Base-by-base conservation (phyloP, 2,797 vertebrate species). In the Gymnocypris eckloni region DNA sequence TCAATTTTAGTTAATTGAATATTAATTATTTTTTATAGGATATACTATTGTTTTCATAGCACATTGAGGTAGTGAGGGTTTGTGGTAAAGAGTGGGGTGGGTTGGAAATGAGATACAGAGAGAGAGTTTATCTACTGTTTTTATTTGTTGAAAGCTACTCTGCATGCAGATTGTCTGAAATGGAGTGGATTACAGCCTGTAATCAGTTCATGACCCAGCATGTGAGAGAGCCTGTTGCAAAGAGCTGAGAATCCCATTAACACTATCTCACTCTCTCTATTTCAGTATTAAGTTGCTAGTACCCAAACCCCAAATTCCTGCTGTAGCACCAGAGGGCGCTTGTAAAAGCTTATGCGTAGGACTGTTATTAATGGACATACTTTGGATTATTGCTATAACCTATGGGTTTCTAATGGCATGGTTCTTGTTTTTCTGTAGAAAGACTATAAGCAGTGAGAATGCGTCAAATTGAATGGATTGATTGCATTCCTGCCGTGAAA, bases 121-220 rank as follows among this genome's bases (percentile, higher is more conserved):
- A 43, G 50, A 7, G 70, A 88, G 66, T 90, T 91, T 89, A 90
- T 90, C 69, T 84, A 12, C 69, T 89, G 79, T 87, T 87, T 86
- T 87, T 91, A 90, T 88, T 91, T 84, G 78, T 80, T 33, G 28
- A 87, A 85, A 79, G 87, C 87, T 87, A 88, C 89, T 81, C 28
- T 45, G 81, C 83, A 78, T 87, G 71, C 89, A 84, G 89, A 85
- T 90, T 18, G 20, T 86, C 90, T 91, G 91, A 90, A 91, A 92
- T 82, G 87, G 84, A 91, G 86, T 90, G 93, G 93, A 94, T 95
- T 94, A 89, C 84, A 91, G 90, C 71, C 86, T 90, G 88, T 94
- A 94, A 95, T 95, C 91, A 86, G 93, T 93, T 93, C 92, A 90
- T 84, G 91, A 92, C 91, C 92, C 89, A 90, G 89, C 88, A 82